A percentile compares a stretch with the other conserved stretches of the same genome.
phyloP scores from a whole-genome alignment of 1,140 invertebrate genomes.

The Brachionus asplanchnoidis region DNA sequence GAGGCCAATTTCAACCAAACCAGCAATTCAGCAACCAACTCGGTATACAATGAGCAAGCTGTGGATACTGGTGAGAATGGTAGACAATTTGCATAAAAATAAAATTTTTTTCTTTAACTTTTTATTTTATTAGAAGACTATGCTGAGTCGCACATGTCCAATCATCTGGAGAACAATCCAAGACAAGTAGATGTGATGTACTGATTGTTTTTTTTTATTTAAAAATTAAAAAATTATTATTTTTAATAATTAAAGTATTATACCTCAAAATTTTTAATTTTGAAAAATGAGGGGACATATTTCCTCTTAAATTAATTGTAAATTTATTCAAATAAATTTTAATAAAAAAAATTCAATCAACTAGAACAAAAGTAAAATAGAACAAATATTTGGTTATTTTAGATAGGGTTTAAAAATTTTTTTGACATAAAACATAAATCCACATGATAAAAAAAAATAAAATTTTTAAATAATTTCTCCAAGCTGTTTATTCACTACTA shows the following conservation, averaged over 20 bases:
- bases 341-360: not conserved
- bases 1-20: not conserved
- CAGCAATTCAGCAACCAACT: not conserved
- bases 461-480: not conserved
- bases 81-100: not conserved
- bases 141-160: not conserved
- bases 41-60: not conserved
- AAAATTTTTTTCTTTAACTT: not conserved
- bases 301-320: not conserved
- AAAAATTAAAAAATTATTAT: not conserved
- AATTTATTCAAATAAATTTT: constrained; percentile 9
- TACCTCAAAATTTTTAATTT: not conserved
- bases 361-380: not conserved
- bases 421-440: not conserved
- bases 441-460: not conserved
- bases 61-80: constrained; percentile 20
- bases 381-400: not conserved
- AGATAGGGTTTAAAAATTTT: not conserved
- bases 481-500: not conserved
- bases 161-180: not conserved
- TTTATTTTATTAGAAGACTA: not conserved
- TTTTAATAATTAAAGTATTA: not conserved
- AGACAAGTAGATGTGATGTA: constrained; percentile 35
- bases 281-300: not conserved
- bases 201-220: not conserved